Evolutionary conservation across 2,113 vertebrate genomes (phyloP).

Genomic region (Rhinolophus ferrumequinum): DNA sequence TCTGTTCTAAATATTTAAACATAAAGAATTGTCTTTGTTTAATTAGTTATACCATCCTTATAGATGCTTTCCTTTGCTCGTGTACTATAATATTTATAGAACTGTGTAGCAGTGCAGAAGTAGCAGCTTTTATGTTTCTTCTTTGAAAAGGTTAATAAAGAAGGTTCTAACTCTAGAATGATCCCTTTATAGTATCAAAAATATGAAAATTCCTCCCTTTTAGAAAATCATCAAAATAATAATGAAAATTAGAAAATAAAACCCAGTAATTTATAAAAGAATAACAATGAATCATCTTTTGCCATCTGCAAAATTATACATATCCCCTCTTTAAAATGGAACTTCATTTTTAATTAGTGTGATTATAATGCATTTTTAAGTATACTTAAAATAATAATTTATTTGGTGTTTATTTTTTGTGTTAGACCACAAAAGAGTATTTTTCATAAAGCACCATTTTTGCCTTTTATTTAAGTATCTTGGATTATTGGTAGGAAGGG

Average conservation of each 20-base stretch:
- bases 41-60: background rate
- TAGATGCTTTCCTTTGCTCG: background rate
- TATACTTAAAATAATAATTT: conserved; percentile 53
- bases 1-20: background rate
- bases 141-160: conserved; percentile 46
- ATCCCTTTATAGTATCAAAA: conserved; percentile 33
- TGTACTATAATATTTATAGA: conserved; percentile 35
- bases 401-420: conserved; percentile 38
- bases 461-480: conserved; percentile 34
- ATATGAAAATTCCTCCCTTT: conserved; percentile 30
- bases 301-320: background rate
- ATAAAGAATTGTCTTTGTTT: conserved; percentile 15
- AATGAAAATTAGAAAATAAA: conserved; percentile 53
- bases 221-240: conserved; percentile 52
- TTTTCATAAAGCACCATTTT: conserved; percentile 20
- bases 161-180: conserved; percentile 1
- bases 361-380: conserved; percentile 21
- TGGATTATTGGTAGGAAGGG: background rate
- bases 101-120: background rate
- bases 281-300: conserved; percentile 35
- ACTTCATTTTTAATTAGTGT: conserved; percentile 40
- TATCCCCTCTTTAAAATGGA: conserved; percentile 53
- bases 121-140: background rate
- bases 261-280: conserved; percentile 30
- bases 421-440: background rate